Evolutionary conservation across 2,113 vertebrate species (phyloP).

Genomic region (Thunnus maccoyii): DNA sequence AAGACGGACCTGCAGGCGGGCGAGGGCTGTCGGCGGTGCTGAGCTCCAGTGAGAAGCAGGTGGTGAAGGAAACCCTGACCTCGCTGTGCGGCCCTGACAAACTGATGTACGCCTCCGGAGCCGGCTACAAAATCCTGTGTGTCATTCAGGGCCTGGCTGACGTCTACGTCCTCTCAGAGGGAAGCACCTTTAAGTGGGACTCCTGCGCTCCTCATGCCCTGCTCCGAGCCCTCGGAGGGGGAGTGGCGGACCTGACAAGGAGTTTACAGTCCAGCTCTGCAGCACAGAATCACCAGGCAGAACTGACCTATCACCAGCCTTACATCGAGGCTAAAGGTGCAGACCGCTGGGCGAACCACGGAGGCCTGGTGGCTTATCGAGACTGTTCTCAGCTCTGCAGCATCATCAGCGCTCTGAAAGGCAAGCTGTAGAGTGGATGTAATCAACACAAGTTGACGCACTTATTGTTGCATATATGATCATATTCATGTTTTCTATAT

Average conservation of each 20-base stretch:
- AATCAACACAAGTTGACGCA: neutral
- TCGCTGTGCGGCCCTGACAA: constrained; percentile 70
- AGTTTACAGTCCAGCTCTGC: constrained; percentile 56
- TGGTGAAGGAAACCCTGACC: constrained; percentile 75
- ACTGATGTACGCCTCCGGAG: constrained; percentile 83
- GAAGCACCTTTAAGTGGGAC: constrained; percentile 88
- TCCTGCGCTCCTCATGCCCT: constrained; percentile 86
- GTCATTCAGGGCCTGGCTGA: constrained; percentile 85
- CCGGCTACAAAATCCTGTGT: constrained; percentile 88
- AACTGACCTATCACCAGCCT: constrained; percentile 84
- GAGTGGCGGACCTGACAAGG: constrained; percentile 74
- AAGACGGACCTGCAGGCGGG: neutral
- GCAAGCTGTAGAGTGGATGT: constrained; percentile 67
- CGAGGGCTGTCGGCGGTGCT: constrained; percentile 78
- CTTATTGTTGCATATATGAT: constrained; percentile 23
- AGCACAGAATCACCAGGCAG: constrained; percentile 25
- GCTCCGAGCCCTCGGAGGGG: constrained; percentile 85
- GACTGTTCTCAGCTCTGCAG: constrained; percentile 74
- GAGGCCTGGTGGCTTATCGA: constrained; percentile 84
- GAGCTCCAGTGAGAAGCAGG: constrained; percentile 84
- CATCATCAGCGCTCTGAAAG: constrained; percentile 73
- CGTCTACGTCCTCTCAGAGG: constrained; percentile 85
- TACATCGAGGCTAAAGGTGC: constrained; percentile 67
- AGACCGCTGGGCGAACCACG: constrained; percentile 84
- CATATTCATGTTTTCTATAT: constrained; percentile 47